These are phyloP conservation scores for Oreochromis niloticus DNA, from an alignment of 2,113 vertebrate species.

Conservation along the genomic window DNA sequence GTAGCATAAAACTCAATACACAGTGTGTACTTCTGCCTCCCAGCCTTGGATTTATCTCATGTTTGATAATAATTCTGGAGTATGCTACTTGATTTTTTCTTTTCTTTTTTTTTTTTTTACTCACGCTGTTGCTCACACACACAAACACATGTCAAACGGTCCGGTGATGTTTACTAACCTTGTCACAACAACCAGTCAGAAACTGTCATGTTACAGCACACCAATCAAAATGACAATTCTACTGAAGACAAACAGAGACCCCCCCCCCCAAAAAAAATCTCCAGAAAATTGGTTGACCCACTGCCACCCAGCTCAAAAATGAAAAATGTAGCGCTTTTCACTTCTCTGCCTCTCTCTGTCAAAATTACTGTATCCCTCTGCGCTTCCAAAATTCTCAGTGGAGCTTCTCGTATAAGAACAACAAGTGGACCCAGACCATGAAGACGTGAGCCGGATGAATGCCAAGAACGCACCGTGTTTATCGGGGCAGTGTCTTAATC, in stretches of 20 bases:
- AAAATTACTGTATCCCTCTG: not conserved
- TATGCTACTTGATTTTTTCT: constrained; percentile 7
- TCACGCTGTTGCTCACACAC: not conserved
- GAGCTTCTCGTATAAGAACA: constrained; percentile 44
- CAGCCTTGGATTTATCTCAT: not conserved
- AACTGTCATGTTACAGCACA: constrained; percentile 2
- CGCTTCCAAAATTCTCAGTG: constrained; percentile 17
- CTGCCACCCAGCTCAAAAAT: not conserved
- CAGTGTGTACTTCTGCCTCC: not conserved
- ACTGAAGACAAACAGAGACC: not conserved
- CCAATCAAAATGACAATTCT: constrained; percentile 4
- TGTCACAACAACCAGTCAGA: constrained; percentile 49
- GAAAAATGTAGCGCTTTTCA: constrained; percentile 29
- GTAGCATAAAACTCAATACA: not conserved
- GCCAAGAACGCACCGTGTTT: constrained; percentile 53
- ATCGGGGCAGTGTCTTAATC: constrained; percentile 42
- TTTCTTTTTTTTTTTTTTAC: not conserved
- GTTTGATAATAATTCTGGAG: not conserved
- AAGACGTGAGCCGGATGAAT: constrained; percentile 32
- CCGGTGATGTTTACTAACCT: constrained; percentile 30
- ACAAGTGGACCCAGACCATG: constrained; percentile 45
- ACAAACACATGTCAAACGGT: constrained; percentile 24
- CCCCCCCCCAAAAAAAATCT: not conserved
- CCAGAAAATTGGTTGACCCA: not conserved
- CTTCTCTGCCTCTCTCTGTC: not conserved